Evolutionary conservation across 2,888 invertebrate genomes (phyloP), one percentile per base, ranked within the genome.

Genomic region (Congeria kusceri): DNA sequence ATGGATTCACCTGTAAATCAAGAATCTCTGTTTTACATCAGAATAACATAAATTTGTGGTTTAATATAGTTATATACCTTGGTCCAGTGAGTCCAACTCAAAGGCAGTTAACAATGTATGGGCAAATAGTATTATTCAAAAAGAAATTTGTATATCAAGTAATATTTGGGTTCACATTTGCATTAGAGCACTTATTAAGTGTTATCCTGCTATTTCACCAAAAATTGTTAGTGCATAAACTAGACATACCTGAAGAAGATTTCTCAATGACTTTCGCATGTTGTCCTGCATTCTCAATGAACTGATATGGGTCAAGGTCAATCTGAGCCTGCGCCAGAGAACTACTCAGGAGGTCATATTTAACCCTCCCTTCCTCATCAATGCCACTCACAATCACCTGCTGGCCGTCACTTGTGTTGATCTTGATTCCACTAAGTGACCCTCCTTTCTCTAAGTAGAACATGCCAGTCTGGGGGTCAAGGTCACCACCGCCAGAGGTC

Each of bases 301-400:
- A 92, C 71, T 91, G 89, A 67, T 88, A 91, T 0, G 91, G 87
- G 73, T 92, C 91, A 58, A 92, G 87, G 79, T 92, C 91, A 67
- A 92, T 91, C 73, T 92, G 90, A 5, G 92, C 92, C 70, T 92
- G 88, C 27, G 89, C 90, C 53, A 92, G 82, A 1, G 92, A 92
- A 69, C 91, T 92, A 66, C 90, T 91, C 13, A 92, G 76, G 27
- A 91, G 76, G 69, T 92, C 92, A 75, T 77, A 71, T 46, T 72
- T 75, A 44, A 64, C 74, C 13, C 53, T 39, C 25, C 66, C 57
- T 0, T 62, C 65, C 18, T 67, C 68, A 0, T 62, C 65, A 15
- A 67, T 68, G 15, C 71, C 58, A 32, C 72, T 72, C 28, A 69
- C 76, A 53, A 73, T 68, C 28, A 72, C 71, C 58, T 72, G 69